A percentile compares a stretch with the other conserved stretches of the same genome.
Conservation (phyloP, 1,140 invertebrate genomes). For the Trinorchestia longiramus region DNA sequence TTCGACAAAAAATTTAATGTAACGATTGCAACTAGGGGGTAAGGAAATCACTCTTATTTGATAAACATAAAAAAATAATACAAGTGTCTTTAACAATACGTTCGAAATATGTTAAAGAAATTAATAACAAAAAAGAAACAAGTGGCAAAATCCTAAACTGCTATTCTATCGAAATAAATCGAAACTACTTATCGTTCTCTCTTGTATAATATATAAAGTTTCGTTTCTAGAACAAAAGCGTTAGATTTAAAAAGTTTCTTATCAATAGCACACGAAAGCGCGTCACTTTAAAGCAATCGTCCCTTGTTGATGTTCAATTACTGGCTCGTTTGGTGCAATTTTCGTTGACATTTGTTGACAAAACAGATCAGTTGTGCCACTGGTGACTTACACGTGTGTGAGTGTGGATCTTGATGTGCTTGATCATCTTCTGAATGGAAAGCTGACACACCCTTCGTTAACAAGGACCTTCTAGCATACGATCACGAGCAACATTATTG, state of each 20-base stretch:
- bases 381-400: no score
- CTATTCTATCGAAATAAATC: neutral
- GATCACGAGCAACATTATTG: neutral
- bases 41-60: no score
- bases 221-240: neutral
- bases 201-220: no score
- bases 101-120: no score
- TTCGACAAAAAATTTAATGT: no score
- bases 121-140: no score
- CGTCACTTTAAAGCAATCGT: neutral
- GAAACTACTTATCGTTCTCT: neutral
- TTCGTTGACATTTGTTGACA: neutral
- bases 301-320: neutral
- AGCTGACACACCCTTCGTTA: neutral
- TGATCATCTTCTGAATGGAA: neutral
- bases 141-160: neutral
- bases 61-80: no score
- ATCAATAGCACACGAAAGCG: neutral
- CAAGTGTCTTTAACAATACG: no score
- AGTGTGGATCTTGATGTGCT: neutral
- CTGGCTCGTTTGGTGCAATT: neutral
- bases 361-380: neutral
- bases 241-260: neutral
- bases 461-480: neutral
- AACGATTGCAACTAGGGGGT: no score